Evolutionary conservation across 1,140 invertebrate species (phyloP).

Genomic region (Rhagoletis pomonella): DNA sequence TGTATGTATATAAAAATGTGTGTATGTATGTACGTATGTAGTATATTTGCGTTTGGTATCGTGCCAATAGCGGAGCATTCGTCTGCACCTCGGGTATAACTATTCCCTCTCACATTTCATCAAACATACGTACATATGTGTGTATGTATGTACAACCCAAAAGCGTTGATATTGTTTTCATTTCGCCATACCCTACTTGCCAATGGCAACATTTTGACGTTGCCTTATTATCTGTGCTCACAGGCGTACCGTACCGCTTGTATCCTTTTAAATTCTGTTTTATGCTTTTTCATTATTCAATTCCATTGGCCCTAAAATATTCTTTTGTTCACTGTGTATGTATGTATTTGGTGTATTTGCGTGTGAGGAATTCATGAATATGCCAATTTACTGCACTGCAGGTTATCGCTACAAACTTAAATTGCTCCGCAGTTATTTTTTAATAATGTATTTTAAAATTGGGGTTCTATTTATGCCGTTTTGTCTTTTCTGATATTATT

Average conservation of each 20-base stretch:
- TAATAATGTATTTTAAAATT: too few relatives aligned
- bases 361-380: not conserved
- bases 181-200: not conserved
- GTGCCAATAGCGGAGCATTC: not conserved
- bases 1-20: not conserved
- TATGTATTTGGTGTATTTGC: too few relatives aligned
- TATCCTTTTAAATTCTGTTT: not conserved
- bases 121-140: too few relatives aligned
- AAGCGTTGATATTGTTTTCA: not conserved
- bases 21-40: not conserved
- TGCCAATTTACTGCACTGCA: not conserved
- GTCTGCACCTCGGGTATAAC: conserved; percentile 15
- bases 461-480: too few relatives aligned
- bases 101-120: not conserved
- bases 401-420: not conserved
- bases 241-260: not conserved
- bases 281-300: not conserved
- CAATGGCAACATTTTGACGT: not conserved
- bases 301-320: not conserved
- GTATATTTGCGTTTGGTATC: not conserved
- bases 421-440: too few relatives aligned
- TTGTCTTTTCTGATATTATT: too few relatives aligned
- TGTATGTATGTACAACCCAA: too few relatives aligned
- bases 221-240: not conserved
- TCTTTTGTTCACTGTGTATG: too few relatives aligned